Evolutionary conservation across 2,888 invertebrate genomes (phyloP), one percentile per base, ranked within the genome.

Genomic region (Drosophila mimetica): DNA sequence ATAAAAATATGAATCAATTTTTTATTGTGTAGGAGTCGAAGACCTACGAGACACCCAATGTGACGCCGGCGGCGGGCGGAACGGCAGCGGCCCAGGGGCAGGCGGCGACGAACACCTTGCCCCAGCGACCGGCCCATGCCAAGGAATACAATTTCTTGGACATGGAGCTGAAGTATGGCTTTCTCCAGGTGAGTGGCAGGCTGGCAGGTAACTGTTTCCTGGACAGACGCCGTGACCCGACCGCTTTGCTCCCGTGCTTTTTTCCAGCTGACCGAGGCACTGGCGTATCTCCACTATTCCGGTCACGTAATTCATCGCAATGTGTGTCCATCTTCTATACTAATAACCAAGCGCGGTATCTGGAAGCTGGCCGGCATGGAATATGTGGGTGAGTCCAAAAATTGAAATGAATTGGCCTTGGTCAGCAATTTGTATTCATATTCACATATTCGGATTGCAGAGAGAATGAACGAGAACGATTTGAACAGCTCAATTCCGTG

Each of bases 291-390:
- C 74, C 99, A 99, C 93, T 96, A 96, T 92, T 95, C 95, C 36
- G 95, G 95, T 78, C 96, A 96, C 92, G 94, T 97, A 88, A 94
- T 99, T 75, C 99, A 99, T 92, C 95, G 98, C 87, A 99, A 99
- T 93, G 95, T 99, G 44, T 98, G 97, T 90, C 99, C 99, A 2
- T 95, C 96, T 79, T 96, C 97, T 81, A 96, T 99, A 83, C 94
- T 98, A 81, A 95, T 99, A 75, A 98, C 97, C 53, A 97, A 96
- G 91, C 94, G 95, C 63, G 98, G 98, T 75, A 97, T 97, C 41
- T 99, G 99, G 99, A 99, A 99, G 92, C 93, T 99, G 66, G 96
- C 96, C 50, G 98, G 99, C 25, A 94, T 99, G 74, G 98, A 98
- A 91, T 99, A 98, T 92, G 94, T 95, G 77, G 97, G 98, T 96